Evolutionary conservation across 2,113 vertebrate genomes (phyloP), one percentile per base, ranked within the genome.

Genomic region (Perca schrenkii): DNA sequence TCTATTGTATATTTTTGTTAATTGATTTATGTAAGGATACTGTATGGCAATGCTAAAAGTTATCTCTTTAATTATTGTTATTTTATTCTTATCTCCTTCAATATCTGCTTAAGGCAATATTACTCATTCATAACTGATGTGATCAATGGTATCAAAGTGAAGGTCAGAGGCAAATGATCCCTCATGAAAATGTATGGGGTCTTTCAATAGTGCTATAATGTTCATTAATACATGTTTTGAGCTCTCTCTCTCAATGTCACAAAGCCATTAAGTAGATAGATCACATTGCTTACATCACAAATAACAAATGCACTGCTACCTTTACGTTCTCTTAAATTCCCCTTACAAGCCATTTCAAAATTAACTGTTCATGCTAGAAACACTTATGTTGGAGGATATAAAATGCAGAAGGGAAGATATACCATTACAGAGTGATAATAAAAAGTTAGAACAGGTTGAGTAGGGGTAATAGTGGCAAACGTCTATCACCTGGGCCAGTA

Each of bases 251-350:
- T 15, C 4, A 5, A 25, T 64, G n/a, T 21, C 25, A 40, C 8
- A 58, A 4, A 76, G 6, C 10, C n/a, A 56, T 53, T 3, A 28
- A 34, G 7, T 22, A 13, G 14, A 58, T 40, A 49, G 22, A 77
- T 77, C 25, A 34, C 8, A 34, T 21, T 50, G 21, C 54, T 40
- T 57, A 49, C 4, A 68, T 40, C 6, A 19, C 31, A 70, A n/a
- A 58, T 11, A 52, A 34, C 4, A 47, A 34, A 40, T 6, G 13
- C 4, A 11, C 15, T n/a, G 21, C 8, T 69, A 12, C 6, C 34
- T 79, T 77, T 34, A 49, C 11, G 40, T 54, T 75, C 22, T n/a
- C 17, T 34, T 49, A 1, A 76, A 47, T 63, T 53, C 60, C 15
- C 11, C 22, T 7, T 21, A 50, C 14, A 53, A 25, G 31, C 15